Conservation (phyloP, 2,113 vertebrate genomes). For the Hymenochirus boettgeri region DNA sequence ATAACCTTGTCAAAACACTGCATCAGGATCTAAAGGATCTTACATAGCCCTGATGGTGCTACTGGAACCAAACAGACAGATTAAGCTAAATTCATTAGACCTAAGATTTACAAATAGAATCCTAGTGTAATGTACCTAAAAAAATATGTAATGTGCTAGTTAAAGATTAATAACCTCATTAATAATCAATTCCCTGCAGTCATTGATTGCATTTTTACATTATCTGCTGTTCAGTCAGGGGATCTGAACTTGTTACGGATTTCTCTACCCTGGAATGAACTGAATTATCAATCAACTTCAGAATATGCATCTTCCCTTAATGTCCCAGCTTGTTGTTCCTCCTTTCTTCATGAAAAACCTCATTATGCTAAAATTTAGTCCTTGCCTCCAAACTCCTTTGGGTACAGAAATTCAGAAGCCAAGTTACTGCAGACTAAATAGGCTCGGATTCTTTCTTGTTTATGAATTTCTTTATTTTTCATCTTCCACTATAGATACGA, state of each 20-base stretch:
- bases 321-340: slow-evolving; percentile 16
- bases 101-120: slow-evolving; percentile 38
- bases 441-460: slow-evolving; percentile 8
- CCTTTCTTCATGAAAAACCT: slow-evolving; percentile 27
- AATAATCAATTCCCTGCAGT: slow-evolving; percentile 42
- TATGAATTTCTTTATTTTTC: slow-evolving; percentile 10
- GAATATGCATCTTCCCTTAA: slow-evolving; percentile 38
- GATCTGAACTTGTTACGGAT: slow-evolving; percentile 39
- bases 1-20: too few relatives aligned
- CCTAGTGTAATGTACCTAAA: slow-evolving; percentile 39
- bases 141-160: slow-evolving; percentile 38
- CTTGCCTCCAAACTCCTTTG: slow-evolving; percentile 25
- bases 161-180: slow-evolving; percentile 44
- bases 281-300: slow-evolving; percentile 41
- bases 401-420: slow-evolving; percentile 33
- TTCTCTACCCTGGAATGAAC: slow-evolving; percentile 36
- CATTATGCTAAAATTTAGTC: slow-evolving; percentile 38
- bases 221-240: slow-evolving; percentile 43
- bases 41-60: too few relatives aligned
- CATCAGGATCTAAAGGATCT: too few relatives aligned
- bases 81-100: slow-evolving; percentile 14
- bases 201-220: slow-evolving; percentile 42
- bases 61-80: slow-evolving; percentile 23
- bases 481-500: not conserved
- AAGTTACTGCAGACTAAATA: slow-evolving; percentile 29